Conservation (phyloP, 2,797 vertebrate species). For the Borostomias antarcticus region DNA sequence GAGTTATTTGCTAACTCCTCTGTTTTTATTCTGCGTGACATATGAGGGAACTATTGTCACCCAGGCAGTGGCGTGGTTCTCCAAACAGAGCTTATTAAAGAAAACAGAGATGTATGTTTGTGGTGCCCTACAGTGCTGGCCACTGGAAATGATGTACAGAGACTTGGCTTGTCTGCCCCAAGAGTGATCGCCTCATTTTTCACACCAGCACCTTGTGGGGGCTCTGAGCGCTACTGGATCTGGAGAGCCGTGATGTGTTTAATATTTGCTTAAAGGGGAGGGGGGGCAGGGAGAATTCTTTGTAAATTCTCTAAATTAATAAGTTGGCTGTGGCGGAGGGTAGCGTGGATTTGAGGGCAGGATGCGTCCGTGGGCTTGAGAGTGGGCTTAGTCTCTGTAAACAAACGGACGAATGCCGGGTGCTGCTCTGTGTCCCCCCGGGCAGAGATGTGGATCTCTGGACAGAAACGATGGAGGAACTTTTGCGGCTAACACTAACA, state of each 20-base stretch:
- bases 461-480: conserved; percentile 58
- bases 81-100: conserved; percentile 78
- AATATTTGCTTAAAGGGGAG: conserved; percentile 54
- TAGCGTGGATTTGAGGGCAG: conserved; percentile 49
- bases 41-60: conserved; percentile 57
- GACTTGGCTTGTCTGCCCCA: conserved; percentile 55
- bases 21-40: conserved; percentile 55
- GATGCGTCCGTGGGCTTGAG: conserved; percentile 70
- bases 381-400: conserved; percentile 83
- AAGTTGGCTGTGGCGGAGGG: conserved; percentile 68
- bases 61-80: conserved; percentile 57
- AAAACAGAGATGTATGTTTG: conserved; percentile 75
- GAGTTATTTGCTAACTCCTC: conserved; percentile 34
- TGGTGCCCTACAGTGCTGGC: conserved; percentile 60
- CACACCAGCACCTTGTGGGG: conserved; percentile 63
- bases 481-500: conserved; percentile 51
- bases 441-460: conserved; percentile 55
- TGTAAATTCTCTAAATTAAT: conserved; percentile 75
- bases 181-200: conserved; percentile 63
- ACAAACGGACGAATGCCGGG: conserved; percentile 77
- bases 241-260: conserved; percentile 56
- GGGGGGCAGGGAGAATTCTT: conserved; percentile 36
- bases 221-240: conserved; percentile 62
- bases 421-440: conserved; percentile 59
- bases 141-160: conserved; percentile 57